Conservation (phyloP, 2,888 invertebrate species). For the Plagiodera versicolora region DNA sequence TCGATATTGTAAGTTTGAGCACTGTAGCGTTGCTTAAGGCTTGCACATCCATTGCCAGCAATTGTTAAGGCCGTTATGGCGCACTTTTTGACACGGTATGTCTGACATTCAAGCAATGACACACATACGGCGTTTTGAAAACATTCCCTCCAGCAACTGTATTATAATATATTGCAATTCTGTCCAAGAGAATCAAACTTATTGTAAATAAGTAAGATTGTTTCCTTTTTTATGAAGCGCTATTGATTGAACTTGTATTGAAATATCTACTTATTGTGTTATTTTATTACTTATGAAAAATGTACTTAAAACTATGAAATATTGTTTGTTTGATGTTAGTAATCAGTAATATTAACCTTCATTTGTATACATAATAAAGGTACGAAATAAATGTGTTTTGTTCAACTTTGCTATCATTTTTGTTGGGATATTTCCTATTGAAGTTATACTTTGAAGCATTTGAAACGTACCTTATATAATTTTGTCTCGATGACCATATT, state of each 20-base stretch:
- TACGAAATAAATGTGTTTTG: slow-evolving; percentile 56
- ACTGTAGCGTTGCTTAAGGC: slow-evolving; percentile 50
- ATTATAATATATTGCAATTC: slow-evolving; percentile 54
- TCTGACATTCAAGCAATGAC: slow-evolving; percentile 23
- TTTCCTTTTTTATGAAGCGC: slow-evolving; percentile 51
- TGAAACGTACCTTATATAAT: background rate
- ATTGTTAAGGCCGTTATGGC: slow-evolving; percentile 45
- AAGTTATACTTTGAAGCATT: too few relatives aligned
- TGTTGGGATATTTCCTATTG: too few relatives aligned
- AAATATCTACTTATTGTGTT: slow-evolving; percentile 48
- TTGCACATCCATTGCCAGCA: slow-evolving; percentile 51
- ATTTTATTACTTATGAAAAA: slow-evolving; percentile 53
- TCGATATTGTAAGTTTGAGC: slow-evolving; percentile 46
- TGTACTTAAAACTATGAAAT: slow-evolving; percentile 56
- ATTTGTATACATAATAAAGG: slow-evolving; percentile 54
- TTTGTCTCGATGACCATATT: background rate
- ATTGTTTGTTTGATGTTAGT: slow-evolving; percentile 58
- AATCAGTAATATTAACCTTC: slow-evolving; percentile 53
- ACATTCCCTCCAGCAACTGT: slow-evolving; percentile 56
- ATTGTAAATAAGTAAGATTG: slow-evolving; percentile 55
- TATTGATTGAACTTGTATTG: slow-evolving; percentile 49
- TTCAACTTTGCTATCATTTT: slow-evolving; percentile 45
- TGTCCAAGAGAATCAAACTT: slow-evolving; percentile 56
- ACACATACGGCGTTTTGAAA: slow-evolving; percentile 42
- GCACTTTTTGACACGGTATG: slow-evolving; percentile 44